Base-by-base conservation (phyloP, 2,888 invertebrate species). In the Muscina levida region DNA sequence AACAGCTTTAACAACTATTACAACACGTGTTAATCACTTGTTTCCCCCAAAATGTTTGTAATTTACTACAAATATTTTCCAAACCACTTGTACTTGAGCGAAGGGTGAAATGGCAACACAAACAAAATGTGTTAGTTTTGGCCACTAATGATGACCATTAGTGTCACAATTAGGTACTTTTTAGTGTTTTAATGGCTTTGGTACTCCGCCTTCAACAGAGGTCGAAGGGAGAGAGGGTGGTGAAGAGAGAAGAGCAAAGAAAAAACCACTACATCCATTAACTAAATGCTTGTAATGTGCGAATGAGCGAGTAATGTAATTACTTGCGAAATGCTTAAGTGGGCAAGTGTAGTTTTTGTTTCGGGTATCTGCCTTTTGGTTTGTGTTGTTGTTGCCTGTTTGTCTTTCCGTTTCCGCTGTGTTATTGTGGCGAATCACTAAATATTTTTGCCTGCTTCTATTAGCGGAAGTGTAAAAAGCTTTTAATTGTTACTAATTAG, bases 401-500 rank as follows among this genome's bases (percentile, higher is more conserved):
- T 24, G 53, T 53, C 46, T 46, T 3, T 19, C 26, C 17, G 11
- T 11, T 56, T 26, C 4, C 26, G 26, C 26, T 24, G 31, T 57
- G 57, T 31, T 57, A 57, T 57, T 57, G 3, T 31, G n/a, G 57
- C 57, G 31, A 57, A 57, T 57, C 31, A 57, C 57, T 31, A 31
- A 15, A 57, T n/a, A n/a, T n/a, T n/a, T n/a, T n/a, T n/a, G n/a
- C n/a, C n/a, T n/a, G n/a, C n/a, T n/a, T n/a, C n/a, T 57, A 31
- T 57, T 37, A 37, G 37, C 48, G 26, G n/a, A 56, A 15, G 57
- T 57, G 26, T 57, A 31, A 67, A 51, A 62, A 59, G 24, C 51
- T 22, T 37, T 77, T 77, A 77, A 73, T 77, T 77, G 72, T 53
- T 46, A 39, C 68, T 71, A 65, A 73, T 77, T 56, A 70, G 24